Evolutionary conservation across 2,113 vertebrate species (phyloP).

Genomic region (Myxocyprinus asiaticus): DNA sequence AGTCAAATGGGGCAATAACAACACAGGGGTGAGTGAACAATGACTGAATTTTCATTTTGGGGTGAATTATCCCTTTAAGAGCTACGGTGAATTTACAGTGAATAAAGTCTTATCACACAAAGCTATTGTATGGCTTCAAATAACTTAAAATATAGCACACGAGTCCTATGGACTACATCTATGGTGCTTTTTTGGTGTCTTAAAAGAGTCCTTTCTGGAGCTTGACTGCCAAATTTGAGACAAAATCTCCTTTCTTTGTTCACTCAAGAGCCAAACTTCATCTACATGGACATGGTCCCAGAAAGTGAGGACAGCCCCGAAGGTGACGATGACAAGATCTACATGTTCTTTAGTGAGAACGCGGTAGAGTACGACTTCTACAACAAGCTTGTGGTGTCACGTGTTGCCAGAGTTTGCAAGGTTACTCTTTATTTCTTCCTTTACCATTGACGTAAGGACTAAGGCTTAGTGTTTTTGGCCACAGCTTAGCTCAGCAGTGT

Average conservation of each 20-base stretch:
- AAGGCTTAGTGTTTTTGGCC: neutral
- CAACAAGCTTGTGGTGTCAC: conserved; percentile 75
- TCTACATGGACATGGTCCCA: conserved; percentile 74
- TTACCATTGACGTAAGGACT: neutral
- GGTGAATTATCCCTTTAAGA: too few relatives aligned
- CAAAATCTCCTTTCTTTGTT: neutral
- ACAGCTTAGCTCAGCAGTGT: neutral
- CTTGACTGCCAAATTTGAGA: too few relatives aligned
- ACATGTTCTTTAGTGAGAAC: conserved; percentile 83
- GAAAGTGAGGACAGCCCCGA: conserved; percentile 69
- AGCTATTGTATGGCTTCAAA: too few relatives aligned
- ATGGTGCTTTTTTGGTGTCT: too few relatives aligned
- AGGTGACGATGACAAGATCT: conserved; percentile 80
- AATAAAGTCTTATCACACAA: too few relatives aligned
- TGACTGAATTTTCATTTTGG: too few relatives aligned
- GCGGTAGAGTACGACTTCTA: conserved; percentile 82
- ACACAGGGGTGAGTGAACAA: too few relatives aligned
- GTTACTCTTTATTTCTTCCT: conserved; percentile 51
- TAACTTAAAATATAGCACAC: too few relatives aligned
- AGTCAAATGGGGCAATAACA: too few relatives aligned
- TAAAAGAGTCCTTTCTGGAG: too few relatives aligned
- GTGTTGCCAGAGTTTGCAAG: conserved; percentile 82
- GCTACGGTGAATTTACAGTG: too few relatives aligned
- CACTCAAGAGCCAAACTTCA: conserved; percentile 78
- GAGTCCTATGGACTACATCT: too few relatives aligned